Evolutionary conservation across 2,113 vertebrate genomes (phyloP).

Genomic region (Raja brachyura): DNA sequence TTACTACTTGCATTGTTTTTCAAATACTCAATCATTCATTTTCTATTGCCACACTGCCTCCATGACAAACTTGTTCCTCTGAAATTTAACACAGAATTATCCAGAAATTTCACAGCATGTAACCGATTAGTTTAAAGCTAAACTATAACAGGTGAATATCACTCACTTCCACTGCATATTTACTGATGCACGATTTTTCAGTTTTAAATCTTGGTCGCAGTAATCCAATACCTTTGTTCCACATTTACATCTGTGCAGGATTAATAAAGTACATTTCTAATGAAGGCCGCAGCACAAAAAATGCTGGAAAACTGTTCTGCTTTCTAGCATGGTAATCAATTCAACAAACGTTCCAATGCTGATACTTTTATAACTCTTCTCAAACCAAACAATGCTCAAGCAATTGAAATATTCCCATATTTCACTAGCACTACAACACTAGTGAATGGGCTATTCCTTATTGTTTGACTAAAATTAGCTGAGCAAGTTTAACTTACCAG

Average conservation of each 20-base stretch:
- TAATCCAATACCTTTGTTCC: neutral
- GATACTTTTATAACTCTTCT: conserved; percentile 13
- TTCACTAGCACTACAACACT: neutral
- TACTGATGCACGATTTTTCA: neutral
- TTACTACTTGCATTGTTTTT: neutral
- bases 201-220: conserved; percentile 14
- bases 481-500: neutral
- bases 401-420: neutral
- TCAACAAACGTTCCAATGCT: conserved; percentile 13
- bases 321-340: neutral
- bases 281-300: neutral
- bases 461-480: neutral
- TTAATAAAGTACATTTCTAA: neutral
- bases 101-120: neutral
- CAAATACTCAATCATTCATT: neutral
- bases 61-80: neutral
- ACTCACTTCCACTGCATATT: conserved; percentile 12
- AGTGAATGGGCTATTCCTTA: neutral
- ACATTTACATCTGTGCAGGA: conserved; percentile 25
- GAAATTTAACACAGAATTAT: neutral
- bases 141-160: neutral
- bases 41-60: neutral
- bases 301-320: neutral
- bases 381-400: neutral
- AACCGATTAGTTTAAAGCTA: neutral